Evolutionary conservation across 2,888 invertebrate species (phyloP).

Genomic region (Cybosia mesomella): DNA sequence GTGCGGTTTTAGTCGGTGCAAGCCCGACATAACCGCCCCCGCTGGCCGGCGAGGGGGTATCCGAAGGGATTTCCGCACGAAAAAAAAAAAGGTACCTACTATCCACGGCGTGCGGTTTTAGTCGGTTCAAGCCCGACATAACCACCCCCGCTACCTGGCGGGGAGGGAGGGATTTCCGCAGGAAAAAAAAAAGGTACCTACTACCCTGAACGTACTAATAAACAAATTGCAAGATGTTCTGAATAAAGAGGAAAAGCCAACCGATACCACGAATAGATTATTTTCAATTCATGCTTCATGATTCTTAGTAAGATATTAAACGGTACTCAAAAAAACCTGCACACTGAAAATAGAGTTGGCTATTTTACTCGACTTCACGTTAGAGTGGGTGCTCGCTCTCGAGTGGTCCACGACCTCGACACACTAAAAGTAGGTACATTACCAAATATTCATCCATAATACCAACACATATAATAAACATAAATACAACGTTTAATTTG

Average conservation of each 20-base stretch:
- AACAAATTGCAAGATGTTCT: conserved; percentile 5
- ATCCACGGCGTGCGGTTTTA: too few relatives aligned
- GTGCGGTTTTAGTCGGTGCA: too few relatives aligned
- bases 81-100: too few relatives aligned
- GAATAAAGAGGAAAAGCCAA: conserved; percentile 18
- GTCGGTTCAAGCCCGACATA: too few relatives aligned
- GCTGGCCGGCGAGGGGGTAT: too few relatives aligned
- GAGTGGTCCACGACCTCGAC: conserved; percentile 68
- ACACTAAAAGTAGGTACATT: conserved; percentile 61
- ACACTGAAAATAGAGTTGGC: conserved; percentile 31
- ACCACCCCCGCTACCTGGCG: too few relatives aligned
- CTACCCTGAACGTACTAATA: not conserved
- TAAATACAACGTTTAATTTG: conserved; percentile 31
- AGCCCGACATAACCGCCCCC: too few relatives aligned
- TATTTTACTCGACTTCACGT: conserved; percentile 45
- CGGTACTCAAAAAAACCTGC: conserved; percentile 26
- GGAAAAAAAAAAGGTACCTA: too few relatives aligned
- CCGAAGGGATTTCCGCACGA: too few relatives aligned
- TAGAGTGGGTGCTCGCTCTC: conserved; percentile 54
- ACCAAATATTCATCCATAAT: conserved; percentile 41
- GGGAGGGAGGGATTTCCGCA: too few relatives aligned
- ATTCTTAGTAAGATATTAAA: conserved; percentile 19
- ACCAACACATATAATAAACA: not conserved
- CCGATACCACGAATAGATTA: conserved; percentile 14
- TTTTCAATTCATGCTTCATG: conserved; percentile 12